Base-by-base conservation (phyloP, 2,888 invertebrate species). In the Drosophila formosana region DNA sequence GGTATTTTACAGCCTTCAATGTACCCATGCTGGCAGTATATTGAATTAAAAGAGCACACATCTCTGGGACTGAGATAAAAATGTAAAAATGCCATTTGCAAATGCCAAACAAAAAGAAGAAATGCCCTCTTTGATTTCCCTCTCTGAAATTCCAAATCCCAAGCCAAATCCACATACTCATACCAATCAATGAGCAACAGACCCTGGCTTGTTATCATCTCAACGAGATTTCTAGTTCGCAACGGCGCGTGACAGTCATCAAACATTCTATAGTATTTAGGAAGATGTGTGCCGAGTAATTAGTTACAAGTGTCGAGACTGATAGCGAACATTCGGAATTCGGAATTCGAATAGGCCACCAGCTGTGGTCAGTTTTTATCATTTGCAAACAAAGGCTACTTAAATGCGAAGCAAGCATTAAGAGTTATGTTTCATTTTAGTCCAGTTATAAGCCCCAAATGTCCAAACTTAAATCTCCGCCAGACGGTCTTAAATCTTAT, bases 231-330 rank as follows among this genome's bases (percentile, higher is more conserved):
- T 46, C 6, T 9, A 62, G 46, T 64, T 74, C 51, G 39, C n/a
- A 11, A 30, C 3, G 49, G 67, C 78, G 78, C 80, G 75, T 78
- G 80, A 67, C 76, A 72, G 51, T 18, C 45, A 68, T 68, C 75
- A 75, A 79, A 65, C 47, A 46, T 26, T 45, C n/a, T n/a, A 11
- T 37, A 11, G 32, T 13, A 18, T 41, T 41, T 18, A 46, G 43
- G 26, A 30, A 57, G 60, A 67, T 57, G 28, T 79, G 71, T 67
- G 58, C 47, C 52, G 43, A 77, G 67, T 75, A 78, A 79, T 78
- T 78, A 78, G 77, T 62, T 46, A 30, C 32, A 64, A 72, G 65
- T 68, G 65, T 63, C 51, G 34, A 9, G 37, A 32, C 55, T 66
- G 79, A 77, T 72, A 77, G 60, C 43, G 13, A 23, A 55, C 47